Evolutionary conservation across 2,888 invertebrate species (phyloP).

Genomic region (Dasypogon diadema): DNA sequence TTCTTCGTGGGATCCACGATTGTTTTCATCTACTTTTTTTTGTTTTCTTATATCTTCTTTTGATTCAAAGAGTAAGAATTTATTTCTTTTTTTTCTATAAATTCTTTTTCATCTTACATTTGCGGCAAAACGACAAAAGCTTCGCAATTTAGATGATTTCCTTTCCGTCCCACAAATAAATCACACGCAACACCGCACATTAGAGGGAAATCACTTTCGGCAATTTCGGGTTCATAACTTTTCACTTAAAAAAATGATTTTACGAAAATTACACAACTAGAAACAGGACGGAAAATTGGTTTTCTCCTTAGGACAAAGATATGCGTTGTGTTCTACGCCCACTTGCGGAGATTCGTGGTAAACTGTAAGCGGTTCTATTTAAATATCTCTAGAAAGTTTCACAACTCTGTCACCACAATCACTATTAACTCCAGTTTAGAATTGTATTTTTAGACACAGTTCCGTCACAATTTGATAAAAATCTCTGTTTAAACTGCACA

Average conservation of each 20-base stretch:
- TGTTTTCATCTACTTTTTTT: conserved; percentile 15
- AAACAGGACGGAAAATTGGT: conserved; percentile 21
- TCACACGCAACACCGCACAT: background rate
- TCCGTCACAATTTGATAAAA: conserved; percentile 12
- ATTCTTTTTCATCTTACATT: conserved; percentile 32
- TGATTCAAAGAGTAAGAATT: background rate
- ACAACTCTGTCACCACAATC: no score
- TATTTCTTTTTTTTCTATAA: conserved; percentile 12
- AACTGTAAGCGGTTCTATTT: background rate
- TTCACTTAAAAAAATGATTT: background rate
- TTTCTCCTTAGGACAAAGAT: background rate
- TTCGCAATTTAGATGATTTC: background rate
- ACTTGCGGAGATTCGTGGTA: background rate
- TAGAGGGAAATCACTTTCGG: background rate
- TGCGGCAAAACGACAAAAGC: conserved; percentile 4
- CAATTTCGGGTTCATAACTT: background rate
- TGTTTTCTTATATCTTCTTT: background rate
- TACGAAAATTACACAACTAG: background rate
- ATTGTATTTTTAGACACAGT: conserved; percentile 21
- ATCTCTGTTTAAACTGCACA: background rate
- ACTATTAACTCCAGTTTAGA: background rate
- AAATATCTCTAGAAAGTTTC: no score
- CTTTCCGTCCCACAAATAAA: conserved; percentile 2
- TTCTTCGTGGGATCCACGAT: conserved; percentile 39
- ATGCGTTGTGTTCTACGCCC: background rate